Conservation (phyloP, 2,888 invertebrate genomes). For the Polyommatus icarus region DNA sequence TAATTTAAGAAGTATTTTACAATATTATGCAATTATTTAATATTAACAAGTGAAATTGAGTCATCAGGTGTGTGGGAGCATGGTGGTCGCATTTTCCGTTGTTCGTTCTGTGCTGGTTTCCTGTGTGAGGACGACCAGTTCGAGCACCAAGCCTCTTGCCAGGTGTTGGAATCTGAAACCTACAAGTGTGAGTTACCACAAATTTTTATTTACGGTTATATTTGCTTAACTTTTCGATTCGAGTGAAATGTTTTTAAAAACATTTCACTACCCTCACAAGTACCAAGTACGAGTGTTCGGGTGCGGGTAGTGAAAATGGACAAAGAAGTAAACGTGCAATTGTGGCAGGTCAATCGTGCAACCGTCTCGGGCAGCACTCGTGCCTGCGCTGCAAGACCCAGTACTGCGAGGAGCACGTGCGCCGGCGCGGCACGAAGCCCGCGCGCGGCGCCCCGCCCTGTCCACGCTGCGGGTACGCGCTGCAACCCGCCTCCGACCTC, state of each 20-base stretch:
- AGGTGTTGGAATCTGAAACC: constrained; percentile 95
- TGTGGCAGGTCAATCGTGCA: constrained; percentile 91
- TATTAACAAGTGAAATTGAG: background rate
- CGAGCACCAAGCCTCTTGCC: constrained; percentile 98
- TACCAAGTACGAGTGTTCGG: too few species aligned
- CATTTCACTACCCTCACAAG: background rate
- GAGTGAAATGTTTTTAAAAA: background rate
- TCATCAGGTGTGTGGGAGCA: constrained; percentile 93
- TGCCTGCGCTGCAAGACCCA: constrained; percentile 97
- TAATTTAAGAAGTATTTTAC: too few species aligned
- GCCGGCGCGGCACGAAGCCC: constrained; percentile 75
- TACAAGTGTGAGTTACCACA: constrained; percentile 88
- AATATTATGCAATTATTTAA: background rate
- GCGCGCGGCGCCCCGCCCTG: constrained; percentile 83
- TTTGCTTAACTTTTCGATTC: background rate
- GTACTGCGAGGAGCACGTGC: constrained; percentile 98
- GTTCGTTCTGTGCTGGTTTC: constrained; percentile 93
- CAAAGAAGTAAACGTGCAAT: background rate
- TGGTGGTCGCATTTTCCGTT: constrained; percentile 94
- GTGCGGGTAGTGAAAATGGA: background rate
- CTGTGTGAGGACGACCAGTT: constrained; percentile 97
- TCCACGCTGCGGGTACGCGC: constrained; percentile 95
- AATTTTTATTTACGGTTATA: background rate
- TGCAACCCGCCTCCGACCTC: constrained; percentile 95
- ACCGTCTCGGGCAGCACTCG: constrained; percentile 96